Evolutionary conservation across 2,113 vertebrate species (phyloP).

Genomic region (Epinephelus lanceolatus): DNA sequence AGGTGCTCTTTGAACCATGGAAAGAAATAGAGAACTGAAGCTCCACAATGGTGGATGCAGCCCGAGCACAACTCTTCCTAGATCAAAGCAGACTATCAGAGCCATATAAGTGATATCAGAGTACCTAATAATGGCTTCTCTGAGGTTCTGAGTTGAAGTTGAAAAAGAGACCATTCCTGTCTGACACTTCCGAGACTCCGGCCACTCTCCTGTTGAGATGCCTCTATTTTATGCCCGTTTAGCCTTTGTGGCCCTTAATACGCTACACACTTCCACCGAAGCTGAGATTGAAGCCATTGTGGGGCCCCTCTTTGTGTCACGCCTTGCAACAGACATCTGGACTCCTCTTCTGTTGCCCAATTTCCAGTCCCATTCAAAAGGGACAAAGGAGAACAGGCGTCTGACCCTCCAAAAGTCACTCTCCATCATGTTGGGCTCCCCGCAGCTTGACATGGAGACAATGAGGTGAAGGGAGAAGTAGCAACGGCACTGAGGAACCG

Average conservation of each 20-base stretch:
- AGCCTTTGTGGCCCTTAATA: constrained; percentile 68
- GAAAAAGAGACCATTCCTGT: constrained; percentile 31
- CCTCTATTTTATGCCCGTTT: constrained; percentile 63
- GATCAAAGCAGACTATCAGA: not conserved
- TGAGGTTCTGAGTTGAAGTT: constrained; percentile 5
- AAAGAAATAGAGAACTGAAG: not conserved
- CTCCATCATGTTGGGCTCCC: constrained; percentile 79
- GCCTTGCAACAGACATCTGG: constrained; percentile 75
- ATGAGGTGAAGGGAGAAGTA: constrained; percentile 59
- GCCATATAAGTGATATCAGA: not conserved
- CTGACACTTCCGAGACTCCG: constrained; percentile 34
- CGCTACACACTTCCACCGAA: constrained; percentile 60
- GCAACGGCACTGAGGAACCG: constrained; percentile 30
- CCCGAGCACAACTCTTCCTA: not conserved
- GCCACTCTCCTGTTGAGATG: constrained; percentile 40
- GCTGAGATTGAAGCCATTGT: constrained; percentile 59
- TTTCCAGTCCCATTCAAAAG: constrained; percentile 70
- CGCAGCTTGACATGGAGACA: constrained; percentile 81
- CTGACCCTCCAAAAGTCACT: constrained; percentile 69
- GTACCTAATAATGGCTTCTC: constrained; percentile 18
- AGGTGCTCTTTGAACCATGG: not conserved
- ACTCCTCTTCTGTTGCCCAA: constrained; percentile 72
- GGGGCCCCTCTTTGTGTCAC: constrained; percentile 66
- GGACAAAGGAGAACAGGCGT: constrained; percentile 75
- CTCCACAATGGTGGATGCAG: not conserved